Evolutionary conservation across 2,113 vertebrate species (phyloP).

Genomic region (Chionodraco myersi): DNA sequence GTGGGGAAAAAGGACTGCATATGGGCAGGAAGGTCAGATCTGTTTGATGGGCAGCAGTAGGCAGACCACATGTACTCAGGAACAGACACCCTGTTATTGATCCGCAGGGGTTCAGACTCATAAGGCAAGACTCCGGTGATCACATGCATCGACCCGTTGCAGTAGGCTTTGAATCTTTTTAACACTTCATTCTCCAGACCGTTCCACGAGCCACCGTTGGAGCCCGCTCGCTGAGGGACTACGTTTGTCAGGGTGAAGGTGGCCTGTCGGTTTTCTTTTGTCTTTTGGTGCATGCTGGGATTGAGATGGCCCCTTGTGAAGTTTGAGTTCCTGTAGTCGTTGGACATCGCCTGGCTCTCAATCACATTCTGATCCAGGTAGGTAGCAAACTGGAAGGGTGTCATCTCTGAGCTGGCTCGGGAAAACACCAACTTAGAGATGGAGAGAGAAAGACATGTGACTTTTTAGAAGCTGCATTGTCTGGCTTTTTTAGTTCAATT

Average conservation of each 20-base stretch:
- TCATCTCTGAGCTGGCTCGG: slow-evolving; percentile 65
- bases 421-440: slow-evolving; percentile 66
- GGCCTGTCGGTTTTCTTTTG: slow-evolving; percentile 56
- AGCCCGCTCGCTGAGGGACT: slow-evolving; percentile 81
- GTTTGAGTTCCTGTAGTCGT: slow-evolving; percentile 29
- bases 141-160: slow-evolving; percentile 62
- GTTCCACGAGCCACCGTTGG: slow-evolving; percentile 81
- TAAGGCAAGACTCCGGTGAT: slow-evolving; percentile 75
- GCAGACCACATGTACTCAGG: slow-evolving; percentile 83
- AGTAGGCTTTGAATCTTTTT: slow-evolving; percentile 35
- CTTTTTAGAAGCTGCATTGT: background rate
- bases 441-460: background rate
- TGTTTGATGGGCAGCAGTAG: slow-evolving; percentile 76
- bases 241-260: slow-evolving; percentile 88
- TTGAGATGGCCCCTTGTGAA: slow-evolving; percentile 84
- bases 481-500: background rate
- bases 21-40: slow-evolving; percentile 3
- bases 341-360: background rate
- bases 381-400: background rate
- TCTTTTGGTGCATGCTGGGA: slow-evolving; percentile 79
- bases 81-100: slow-evolving; percentile 70
- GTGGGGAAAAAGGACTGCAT: slow-evolving; percentile 58
- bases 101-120: slow-evolving; percentile 22
- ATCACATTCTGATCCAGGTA: slow-evolving; percentile 64
- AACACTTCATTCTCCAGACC: slow-evolving; percentile 66